Base-by-base conservation (phyloP, 2,888 invertebrate genomes). In the Oeneis ivallda region DNA sequence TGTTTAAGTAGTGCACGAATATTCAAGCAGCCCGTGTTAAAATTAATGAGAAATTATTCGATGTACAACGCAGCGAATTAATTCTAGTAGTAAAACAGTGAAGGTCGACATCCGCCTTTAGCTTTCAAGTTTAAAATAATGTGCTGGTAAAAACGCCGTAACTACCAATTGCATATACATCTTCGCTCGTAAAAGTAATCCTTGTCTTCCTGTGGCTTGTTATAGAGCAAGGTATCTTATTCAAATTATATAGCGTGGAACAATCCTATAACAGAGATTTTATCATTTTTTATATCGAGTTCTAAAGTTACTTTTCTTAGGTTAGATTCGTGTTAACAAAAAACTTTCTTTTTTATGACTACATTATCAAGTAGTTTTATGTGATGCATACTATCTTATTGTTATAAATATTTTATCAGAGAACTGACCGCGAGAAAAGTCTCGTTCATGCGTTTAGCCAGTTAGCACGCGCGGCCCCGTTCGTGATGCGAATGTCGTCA, bases 401-500 rank as follows among this genome's bases (percentile, higher is more conserved):
- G 70, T 69, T 72, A 74, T 65, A n/a, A n/a, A 71, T 74, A 71
- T 73, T 69, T 70, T 73, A 73, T 73, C 71, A 70, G 66, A 71
- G 69, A 70, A 69, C 57, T 69, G 66, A 67, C 70, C 66, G 69
- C 72, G 72, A 69, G 72, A 70, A 69, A 71, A 69, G 71, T 73
- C 62, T 68, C 63, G 69, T 68, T 62, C 68, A 64, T 64, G 52
- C 68, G 71, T 70, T 64, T 71, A 77, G 81, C 78, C 80, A 79
- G 80, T 80, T 78, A 79, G 80, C 89, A 89, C 87, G 89, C 83
- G 83, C 83, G 87, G 77, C 89, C 88, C 72, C 83, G 76, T 86
- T 91, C 91, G 91, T 91, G 91, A 83, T 80, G 78, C 77, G 89
- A 88, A 89, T 91, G 84, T 82, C 78, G 79, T 83, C 82, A 79